phyloP scores from a whole-genome alignment of 1,140 invertebrate species.

The Apis florea region DNA sequence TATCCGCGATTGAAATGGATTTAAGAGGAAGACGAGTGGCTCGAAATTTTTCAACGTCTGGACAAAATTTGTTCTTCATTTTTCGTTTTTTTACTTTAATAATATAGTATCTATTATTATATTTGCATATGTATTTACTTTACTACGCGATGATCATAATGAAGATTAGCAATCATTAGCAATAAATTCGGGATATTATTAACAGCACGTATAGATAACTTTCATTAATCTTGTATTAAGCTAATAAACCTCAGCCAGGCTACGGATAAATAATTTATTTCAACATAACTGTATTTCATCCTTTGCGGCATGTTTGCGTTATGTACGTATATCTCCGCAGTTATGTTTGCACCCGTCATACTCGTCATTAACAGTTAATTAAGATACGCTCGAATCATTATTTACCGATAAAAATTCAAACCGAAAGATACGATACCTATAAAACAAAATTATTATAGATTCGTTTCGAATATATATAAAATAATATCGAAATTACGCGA shows the following conservation, averaged over 20 bases:
- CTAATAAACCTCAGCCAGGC: neutral
- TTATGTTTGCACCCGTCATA: neutral
- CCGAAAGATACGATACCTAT: neutral
- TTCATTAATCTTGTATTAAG: neutral
- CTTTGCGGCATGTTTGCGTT: neutral
- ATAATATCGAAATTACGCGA: too few relatives aligned
- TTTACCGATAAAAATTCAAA: neutral
- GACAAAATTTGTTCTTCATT: neutral
- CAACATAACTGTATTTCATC: neutral
- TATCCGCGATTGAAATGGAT: neutral
- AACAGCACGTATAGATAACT: neutral
- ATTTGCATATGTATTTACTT: neutral
- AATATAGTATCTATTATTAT: neutral
- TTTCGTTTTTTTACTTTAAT: neutral
- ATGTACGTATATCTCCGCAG: neutral
- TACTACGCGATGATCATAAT: neutral
- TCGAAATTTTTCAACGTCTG: neutral
- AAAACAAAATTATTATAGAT: neutral
- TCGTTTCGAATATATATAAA: too few relatives aligned
- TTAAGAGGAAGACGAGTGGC: neutral
- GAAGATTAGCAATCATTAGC: neutral
- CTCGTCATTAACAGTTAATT: constrained; percentile 6
- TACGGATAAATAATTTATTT: neutral
- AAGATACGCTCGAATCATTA: neutral
- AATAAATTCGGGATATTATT: neutral